Conservation (phyloP, 1,140 invertebrate species). For the Philopotamus ludificatus region DNA sequence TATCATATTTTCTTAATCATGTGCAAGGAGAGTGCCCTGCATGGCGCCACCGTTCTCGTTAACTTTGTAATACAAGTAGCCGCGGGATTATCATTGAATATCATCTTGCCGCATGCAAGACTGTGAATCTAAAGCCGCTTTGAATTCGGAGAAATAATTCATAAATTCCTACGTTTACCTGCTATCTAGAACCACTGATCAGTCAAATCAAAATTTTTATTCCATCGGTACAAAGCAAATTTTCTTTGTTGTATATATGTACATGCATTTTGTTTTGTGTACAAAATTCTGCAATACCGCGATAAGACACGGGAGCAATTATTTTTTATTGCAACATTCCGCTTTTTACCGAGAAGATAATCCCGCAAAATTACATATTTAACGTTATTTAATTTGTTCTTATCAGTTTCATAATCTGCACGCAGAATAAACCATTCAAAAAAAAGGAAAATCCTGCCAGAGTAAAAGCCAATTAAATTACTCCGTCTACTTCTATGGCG, state of each 20-base stretch:
- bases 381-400: not conserved
- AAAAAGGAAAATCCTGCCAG: not conserved
- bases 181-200: no score
- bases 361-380: not conserved
- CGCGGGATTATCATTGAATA: no score
- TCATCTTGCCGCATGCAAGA: no score
- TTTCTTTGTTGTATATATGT: not conserved
- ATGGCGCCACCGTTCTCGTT: no score
- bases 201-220: not conserved
- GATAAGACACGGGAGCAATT: not conserved
- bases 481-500: no score
- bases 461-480: not conserved
- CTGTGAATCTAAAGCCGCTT: no score
- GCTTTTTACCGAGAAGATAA: not conserved
- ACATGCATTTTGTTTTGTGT: no score
- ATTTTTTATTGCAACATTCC: not conserved
- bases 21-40: no score
- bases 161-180: no score
- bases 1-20: no score
- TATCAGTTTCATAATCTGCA: not conserved
- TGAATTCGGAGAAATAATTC: no score
- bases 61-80: no score
- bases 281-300: not conserved
- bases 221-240: not conserved
- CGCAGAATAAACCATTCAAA: not conserved